These are phyloP conservation scores for Nematolebias whitei DNA, from an alignment of 2,113 vertebrate genomes.

Conservation along the genomic window DNA sequence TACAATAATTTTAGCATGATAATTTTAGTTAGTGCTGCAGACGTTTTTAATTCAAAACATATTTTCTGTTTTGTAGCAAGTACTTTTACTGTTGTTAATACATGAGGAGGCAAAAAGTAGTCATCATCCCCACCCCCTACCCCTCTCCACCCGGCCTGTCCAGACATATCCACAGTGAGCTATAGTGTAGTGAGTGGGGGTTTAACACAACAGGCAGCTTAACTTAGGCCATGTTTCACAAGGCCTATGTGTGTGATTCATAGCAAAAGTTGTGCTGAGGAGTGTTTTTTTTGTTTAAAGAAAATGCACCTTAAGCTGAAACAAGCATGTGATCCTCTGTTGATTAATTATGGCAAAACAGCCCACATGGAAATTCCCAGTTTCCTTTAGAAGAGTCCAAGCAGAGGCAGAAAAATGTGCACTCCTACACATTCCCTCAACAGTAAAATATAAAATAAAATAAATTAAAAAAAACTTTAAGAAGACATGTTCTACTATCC, in stretches of 20 bases:
- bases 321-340: constrained; percentile 40
- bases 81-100: no score
- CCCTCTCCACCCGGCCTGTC: no score
- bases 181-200: constrained; percentile 37
- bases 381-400: constrained; percentile 29
- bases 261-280: constrained; percentile 39
- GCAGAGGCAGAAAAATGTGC: constrained; percentile 9
- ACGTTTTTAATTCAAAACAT: no score
- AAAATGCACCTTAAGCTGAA: constrained; percentile 38
- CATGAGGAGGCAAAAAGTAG: no score
- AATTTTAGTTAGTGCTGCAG: no score
- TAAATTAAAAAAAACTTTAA: constrained; percentile 29
- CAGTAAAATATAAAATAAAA: constrained; percentile 36
- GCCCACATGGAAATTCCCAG: constrained; percentile 17
- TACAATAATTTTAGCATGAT: no score
- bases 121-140: no score
- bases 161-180: constrained; percentile 49
- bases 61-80: no score
- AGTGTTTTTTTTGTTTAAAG: constrained; percentile 16
- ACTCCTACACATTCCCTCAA: constrained; percentile 37
- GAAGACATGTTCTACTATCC: constrained; percentile 4
- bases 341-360: constrained; percentile 64
- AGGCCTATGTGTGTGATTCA: constrained; percentile 47
- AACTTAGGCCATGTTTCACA: constrained; percentile 38
- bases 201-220: constrained; percentile 46